These are phyloP conservation scores for Tragulus kanchil DNA, from an alignment of 2,113 vertebrate species.

Conservation along the genomic window DNA sequence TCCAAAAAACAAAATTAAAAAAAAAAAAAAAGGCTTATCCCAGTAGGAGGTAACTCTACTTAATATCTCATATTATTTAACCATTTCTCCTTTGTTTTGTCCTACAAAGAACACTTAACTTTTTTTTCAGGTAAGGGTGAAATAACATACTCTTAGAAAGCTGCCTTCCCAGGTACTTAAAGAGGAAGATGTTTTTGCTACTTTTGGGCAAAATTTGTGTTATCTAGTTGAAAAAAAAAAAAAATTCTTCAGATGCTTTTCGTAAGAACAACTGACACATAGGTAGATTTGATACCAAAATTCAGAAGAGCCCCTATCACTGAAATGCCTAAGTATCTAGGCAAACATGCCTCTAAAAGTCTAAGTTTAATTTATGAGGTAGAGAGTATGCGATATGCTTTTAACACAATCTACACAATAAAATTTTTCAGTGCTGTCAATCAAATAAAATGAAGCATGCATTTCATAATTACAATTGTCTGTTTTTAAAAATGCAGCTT, in stretches of 20 bases:
- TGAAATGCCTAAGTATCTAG: neutral
- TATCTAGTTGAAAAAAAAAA: neutral
- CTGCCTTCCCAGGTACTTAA: neutral
- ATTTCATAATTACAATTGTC: constrained; percentile 76
- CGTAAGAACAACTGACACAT: neutral
- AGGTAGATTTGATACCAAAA: neutral
- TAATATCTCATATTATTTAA: neutral
- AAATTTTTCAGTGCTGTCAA: constrained; percentile 67
- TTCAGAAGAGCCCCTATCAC: neutral
- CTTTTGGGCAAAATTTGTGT: neutral
- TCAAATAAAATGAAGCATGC: constrained; percentile 55
- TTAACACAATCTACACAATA: constrained; percentile 68
- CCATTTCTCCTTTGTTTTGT: neutral
- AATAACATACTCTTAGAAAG: neutral
- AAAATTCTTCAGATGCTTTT: neutral
- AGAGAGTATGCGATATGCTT: neutral
- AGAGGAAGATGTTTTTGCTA: neutral
- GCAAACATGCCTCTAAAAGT: neutral
- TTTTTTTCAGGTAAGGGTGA: neutral
- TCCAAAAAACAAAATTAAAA: neutral
- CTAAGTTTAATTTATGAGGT: neutral
- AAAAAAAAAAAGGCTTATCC: fast-evolving
- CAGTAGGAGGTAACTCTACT: neutral
- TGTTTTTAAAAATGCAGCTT: constrained; percentile 63
- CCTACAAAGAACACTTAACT: neutral